Evolutionary conservation across 2,888 invertebrate genomes (phyloP), one percentile per base, ranked within the genome.

Genomic region (Linnaemya vulpina): DNA sequence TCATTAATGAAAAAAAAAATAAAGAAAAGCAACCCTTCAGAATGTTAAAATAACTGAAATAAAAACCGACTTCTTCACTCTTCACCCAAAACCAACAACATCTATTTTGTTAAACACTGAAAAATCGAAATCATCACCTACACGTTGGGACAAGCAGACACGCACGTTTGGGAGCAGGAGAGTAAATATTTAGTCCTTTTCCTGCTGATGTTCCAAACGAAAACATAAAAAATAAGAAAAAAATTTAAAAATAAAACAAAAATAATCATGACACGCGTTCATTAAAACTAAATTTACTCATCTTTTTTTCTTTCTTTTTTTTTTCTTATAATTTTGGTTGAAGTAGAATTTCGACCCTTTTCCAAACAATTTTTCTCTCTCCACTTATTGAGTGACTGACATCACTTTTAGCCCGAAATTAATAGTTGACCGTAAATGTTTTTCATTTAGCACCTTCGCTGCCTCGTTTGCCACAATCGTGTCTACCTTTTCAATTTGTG

Each of bases 381-480:
- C 8, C 43, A 15, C 3, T 40, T 58, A 35, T 25, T 65, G 65
- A 46, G 55, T 53, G 65, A 75, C 82, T 85, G 82, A 85, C 85
- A 82, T 82, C 65, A 82, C 67, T 38, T 71, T 55, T 58, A 25
- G 53, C 40, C 30, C 63, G 38, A 70, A 65, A 43, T 35, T 63
- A 55, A 67, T 84, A 74, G 67, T 68, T 83, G 71, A 60, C 68
- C 79, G 49, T 78, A 68, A 80, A 79, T 79, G 38, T 62, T 78
- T 55, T 49, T 62, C 68, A 67, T 83, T 86, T 83, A 86, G 76
- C 86, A 80, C 86, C 86, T 83, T 86, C 67, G 46, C 13, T 73
- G 8, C 20, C 58, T 7, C n/a, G 15, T 40, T 4, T 1, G 25
- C 22, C 5, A 22, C 5, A 22, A n/a, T 11, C n/a, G 11, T 25